Conservation (phyloP, 1,140 invertebrate genomes). For the Rhagoletis zephyria region DNA sequence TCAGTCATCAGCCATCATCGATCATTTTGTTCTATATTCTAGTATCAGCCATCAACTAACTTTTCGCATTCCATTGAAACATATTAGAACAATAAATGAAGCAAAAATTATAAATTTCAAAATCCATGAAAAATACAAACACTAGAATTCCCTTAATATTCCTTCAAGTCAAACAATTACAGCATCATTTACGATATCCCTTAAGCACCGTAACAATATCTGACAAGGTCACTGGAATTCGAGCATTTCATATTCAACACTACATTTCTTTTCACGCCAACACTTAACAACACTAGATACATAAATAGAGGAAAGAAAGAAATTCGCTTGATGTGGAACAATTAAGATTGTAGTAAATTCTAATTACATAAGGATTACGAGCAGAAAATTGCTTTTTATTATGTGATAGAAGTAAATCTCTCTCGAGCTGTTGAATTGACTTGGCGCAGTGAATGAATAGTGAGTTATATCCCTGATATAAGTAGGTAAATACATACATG, state of each 20-base stretch:
- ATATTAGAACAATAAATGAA: too few relatives aligned
- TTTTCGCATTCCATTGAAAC: too few relatives aligned
- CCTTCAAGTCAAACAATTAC: too few relatives aligned
- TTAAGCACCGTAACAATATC: too few relatives aligned
- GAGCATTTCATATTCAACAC: neutral
- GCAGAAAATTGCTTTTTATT: conserved; percentile 52
- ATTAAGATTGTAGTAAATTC: conserved; percentile 50
- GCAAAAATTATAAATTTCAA: too few relatives aligned
- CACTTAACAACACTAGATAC: neutral
- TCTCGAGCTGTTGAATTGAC: neutral
- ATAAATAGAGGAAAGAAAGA: neutral
- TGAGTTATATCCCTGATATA: neutral
- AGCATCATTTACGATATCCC: too few relatives aligned
- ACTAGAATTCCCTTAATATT: too few relatives aligned
- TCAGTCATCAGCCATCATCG: too few relatives aligned
- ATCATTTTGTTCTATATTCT: too few relatives aligned
- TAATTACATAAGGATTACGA: conserved; percentile 52
- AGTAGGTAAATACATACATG: too few relatives aligned
- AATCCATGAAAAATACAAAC: too few relatives aligned
- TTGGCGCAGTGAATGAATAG: neutral
- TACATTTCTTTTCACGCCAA: neutral
- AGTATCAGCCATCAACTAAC: too few relatives aligned
- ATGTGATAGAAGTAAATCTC: conserved; percentile 44
- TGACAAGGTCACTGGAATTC: neutral
- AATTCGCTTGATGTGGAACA: neutral